Percentiles rank a stretch among this genome's conserved stretches.
Evolutionary conservation across 1,140 invertebrate genomes (phyloP).

Genomic region (Ceratina japonica): DNA sequence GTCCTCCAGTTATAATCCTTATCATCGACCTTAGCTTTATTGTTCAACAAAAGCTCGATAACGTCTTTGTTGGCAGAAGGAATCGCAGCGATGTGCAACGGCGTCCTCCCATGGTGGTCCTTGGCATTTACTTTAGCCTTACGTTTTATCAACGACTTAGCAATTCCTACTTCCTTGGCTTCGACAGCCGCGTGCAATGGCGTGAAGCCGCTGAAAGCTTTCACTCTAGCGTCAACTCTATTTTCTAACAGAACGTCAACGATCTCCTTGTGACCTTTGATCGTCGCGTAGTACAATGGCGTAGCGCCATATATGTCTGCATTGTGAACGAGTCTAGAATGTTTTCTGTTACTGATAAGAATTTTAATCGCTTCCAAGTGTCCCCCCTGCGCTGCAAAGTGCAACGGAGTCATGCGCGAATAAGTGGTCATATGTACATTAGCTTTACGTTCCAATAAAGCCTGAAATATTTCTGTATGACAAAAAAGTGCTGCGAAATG

Average conservation of each 20-base stretch:
- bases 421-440: slow-evolving; percentile 77
- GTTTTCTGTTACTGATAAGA: slow-evolving; percentile 39
- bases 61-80: slow-evolving; percentile 79
- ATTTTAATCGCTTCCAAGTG: slow-evolving; percentile 34
- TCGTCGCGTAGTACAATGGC: slow-evolving; percentile 39
- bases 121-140: slow-evolving; percentile 67
- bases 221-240: slow-evolving; percentile 34
- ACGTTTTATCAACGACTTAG: slow-evolving; percentile 40
- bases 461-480: slow-evolving; percentile 30
- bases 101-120: slow-evolving; percentile 37
- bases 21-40: slow-evolving; percentile 81
- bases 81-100: slow-evolving; percentile 57
- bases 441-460: slow-evolving; percentile 70
- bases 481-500: slow-evolving; percentile 47
- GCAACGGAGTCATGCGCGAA: slow-evolving; percentile 17
- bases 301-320: slow-evolving; percentile 74
- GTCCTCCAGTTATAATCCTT: slow-evolving; percentile 77
- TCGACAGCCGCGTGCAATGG: slow-evolving; percentile 57
- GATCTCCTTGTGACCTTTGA: slow-evolving; percentile 41
- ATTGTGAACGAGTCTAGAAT: slow-evolving; percentile 72
- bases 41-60: slow-evolving; percentile 80
- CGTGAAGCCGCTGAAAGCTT: slow-evolving; percentile 24
- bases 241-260: slow-evolving; percentile 47
- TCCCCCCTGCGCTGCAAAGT: slow-evolving; percentile 32
- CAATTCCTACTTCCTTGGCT: slow-evolving; percentile 14